These are phyloP conservation scores for Melieria picta DNA, from an alignment of 2,888 invertebrate species.

Conservation along the genomic window DNA sequence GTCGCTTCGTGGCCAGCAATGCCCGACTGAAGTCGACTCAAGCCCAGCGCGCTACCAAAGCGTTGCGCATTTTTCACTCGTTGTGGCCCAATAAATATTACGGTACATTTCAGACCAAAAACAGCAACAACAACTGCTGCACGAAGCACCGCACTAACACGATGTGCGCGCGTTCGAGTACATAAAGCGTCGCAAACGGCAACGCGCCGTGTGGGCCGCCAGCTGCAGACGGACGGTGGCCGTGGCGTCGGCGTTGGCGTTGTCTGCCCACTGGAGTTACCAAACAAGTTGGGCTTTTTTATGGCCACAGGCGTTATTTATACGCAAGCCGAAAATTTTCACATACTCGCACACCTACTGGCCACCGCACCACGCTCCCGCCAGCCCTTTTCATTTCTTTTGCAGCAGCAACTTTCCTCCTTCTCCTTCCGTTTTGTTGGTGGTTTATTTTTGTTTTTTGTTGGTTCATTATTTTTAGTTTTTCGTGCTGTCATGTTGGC, in stretches of 20 bases:
- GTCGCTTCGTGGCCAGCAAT: conserved; percentile 11
- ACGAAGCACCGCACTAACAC: too few relatives aligned
- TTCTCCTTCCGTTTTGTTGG: conserved; percentile 44
- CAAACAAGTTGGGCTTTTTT: conserved; percentile 61
- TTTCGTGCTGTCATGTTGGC: conserved; percentile 53
- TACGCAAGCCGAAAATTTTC: conserved; percentile 49
- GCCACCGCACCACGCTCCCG: neutral
- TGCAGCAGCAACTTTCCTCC: neutral
- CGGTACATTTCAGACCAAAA: conserved; percentile 37
- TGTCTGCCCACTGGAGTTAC: conserved; percentile 56
- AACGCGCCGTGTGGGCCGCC: conserved; percentile 14
- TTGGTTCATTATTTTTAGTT: neutral
- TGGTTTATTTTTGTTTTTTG: conserved; percentile 9
- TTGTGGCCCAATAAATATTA: conserved; percentile 66
- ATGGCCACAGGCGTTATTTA: conserved; percentile 65
- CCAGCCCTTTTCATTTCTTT: neutral
- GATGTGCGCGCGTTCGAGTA: conserved; percentile 37
- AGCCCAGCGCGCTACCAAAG: conserved; percentile 57
- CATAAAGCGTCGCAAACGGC: neutral
- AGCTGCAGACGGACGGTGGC: conserved; percentile 4
- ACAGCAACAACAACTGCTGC: conserved; percentile 23
- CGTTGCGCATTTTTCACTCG: conserved; percentile 63
- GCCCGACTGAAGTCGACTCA: neutral
- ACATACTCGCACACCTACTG: neutral
- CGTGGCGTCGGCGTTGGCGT: conserved; percentile 35